Evolutionary conservation across 2,113 vertebrate genomes (phyloP), one percentile per base, ranked within the genome.

Genomic region (Casuarius casuarius): DNA sequence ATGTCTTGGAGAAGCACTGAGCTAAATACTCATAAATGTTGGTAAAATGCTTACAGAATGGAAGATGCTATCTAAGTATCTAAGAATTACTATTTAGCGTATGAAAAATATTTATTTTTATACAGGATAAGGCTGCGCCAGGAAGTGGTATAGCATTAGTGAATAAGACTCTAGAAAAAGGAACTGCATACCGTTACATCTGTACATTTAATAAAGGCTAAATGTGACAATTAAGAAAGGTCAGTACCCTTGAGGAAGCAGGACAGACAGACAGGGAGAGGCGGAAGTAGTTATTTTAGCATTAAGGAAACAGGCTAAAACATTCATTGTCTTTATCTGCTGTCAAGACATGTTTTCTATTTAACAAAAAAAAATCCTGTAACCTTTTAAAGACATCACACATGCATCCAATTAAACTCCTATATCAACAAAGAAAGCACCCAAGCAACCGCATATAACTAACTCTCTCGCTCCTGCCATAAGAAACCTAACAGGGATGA

Each of bases 191-290:
- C 38, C 9, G 8, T 79, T 95, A 89, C 14, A 33, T 42, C 70
- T 88, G 84, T 49, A 88, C 92, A 61, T 76, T 93, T 92, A 97
- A 96, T 90, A 96, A 95, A 97, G 94, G 54, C 92, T 94, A 76
- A 96, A 89, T 76, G 71, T 40, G 61, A 90, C 84, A 87, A 97
- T 92, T 95, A 94, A 91, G 44, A 95, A 96, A 96, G 90, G 95
- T 95, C 80, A 87, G 33, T 75, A 93, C 25, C 33, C 85, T 62
- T 63, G 78, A 97, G 97, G 97, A 97, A 97, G 74, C 67, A 89
- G 88, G 77, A 94, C 77, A 97, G 97, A 96, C 94, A 96, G 84
- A 95, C 49, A 68, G 76, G 79, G 88, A 96, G 74, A 88, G 40
- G 87, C 46, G 35, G 84, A 95, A 90, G 59, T 78, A 95, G 89